phyloP scores from a whole-genome alignment of 2,797 vertebrate genomes.

The Uromys caudimaculatus region DNA sequence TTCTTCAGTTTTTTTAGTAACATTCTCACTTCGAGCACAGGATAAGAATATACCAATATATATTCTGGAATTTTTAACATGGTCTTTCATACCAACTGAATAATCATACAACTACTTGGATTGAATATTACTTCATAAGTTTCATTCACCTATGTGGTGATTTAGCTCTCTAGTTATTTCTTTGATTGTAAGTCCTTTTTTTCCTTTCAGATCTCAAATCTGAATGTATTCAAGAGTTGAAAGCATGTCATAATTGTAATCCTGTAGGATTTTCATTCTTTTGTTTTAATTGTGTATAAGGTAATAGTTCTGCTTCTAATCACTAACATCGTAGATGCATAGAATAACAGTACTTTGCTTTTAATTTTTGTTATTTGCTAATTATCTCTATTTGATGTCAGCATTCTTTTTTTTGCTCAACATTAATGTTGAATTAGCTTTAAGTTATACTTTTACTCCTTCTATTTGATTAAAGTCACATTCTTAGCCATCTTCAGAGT shows the following conservation, averaged over 20 bases:
- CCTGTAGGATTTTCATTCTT: neutral
- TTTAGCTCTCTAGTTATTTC: conserved; percentile 4
- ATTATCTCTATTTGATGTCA: neutral
- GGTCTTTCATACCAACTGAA: neutral
- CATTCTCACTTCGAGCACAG: neutral
- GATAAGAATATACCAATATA: neutral
- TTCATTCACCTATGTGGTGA: neutral
- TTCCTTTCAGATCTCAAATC: neutral
- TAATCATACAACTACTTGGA: neutral
- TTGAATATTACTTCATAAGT: neutral
- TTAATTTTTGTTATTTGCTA: conserved; percentile 3
- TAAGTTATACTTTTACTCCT: neutral
- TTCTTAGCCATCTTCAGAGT: conserved; percentile 12
- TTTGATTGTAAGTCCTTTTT: neutral
- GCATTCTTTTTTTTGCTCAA: neutral
- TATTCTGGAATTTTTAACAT: conserved; percentile 2
- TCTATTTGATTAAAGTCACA: conserved; percentile 2
- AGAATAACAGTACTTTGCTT: neutral
- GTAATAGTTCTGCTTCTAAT: neutral
- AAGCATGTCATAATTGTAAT: conserved; percentile 18
- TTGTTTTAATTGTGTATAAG: neutral
- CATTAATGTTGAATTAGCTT: neutral
- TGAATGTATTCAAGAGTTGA: neutral
- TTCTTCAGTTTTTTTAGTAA: neutral
- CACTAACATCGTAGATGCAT: neutral